Percentiles rank a stretch among this genome's conserved stretches.
These are phyloP conservation scores for Microtus ochrogaster DNA, from an alignment of 2,113 vertebrate species.

Conservation along the genomic window DNA sequence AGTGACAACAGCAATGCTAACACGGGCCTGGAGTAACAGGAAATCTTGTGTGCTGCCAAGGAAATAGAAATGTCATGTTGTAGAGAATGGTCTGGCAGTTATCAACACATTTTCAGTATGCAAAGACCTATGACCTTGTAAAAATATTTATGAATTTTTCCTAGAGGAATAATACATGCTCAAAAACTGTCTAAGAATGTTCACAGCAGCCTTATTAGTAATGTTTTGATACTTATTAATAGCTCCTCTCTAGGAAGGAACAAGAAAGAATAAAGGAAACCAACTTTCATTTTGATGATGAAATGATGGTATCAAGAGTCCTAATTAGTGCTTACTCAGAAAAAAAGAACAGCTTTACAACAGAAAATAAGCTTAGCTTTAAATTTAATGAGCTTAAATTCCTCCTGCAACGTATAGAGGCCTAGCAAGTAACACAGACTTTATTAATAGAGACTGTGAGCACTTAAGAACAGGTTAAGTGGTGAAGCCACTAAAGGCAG, in stretches of 20 bases:
- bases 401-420: not conserved
- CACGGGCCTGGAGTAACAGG: not conserved
- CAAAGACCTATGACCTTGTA: not conserved
- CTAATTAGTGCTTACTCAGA: not conserved
- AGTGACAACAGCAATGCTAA: not conserved
- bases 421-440: conserved; percentile 7
- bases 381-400: conserved; percentile 41
- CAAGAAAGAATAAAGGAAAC: conserved; percentile 13
- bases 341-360: conserved; percentile 38
- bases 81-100: not conserved
- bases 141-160: not conserved
- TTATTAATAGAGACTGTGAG: not conserved
- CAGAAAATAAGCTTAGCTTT: conserved; percentile 1
- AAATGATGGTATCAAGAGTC: not conserved
- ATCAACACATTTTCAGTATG: conserved; percentile 19
- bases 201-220: conserved; percentile 35
- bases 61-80: conserved; percentile 25
- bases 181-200: not conserved
- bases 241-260: not conserved
- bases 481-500: not conserved
- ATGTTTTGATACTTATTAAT: conserved; percentile 16
- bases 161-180: conserved; percentile 13
- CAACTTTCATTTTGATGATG: not conserved
- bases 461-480: not conserved
- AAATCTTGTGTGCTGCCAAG: conserved; percentile 9